Conservation (phyloP, 1,140 invertebrate genomes). For the Caenorhabditis inopinata region DNA sequence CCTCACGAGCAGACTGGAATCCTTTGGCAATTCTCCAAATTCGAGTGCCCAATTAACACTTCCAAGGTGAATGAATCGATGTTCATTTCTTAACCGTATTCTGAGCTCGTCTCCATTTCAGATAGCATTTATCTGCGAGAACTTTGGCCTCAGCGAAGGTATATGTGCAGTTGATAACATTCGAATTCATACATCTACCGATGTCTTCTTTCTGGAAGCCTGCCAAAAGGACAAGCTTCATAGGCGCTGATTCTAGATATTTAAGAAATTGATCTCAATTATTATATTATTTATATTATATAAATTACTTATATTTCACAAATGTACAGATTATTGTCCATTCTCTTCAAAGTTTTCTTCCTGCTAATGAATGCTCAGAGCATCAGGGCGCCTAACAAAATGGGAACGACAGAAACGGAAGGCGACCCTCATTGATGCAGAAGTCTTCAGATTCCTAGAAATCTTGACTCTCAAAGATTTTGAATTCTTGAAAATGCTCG, state of each 20-base stretch:
- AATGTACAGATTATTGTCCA: neutral
- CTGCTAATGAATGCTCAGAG: too few species aligned
- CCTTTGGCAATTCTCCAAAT: constrained; percentile 49
- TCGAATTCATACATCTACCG: constrained; percentile 42
- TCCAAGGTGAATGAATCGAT: constrained; percentile 40
- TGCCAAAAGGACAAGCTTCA: constrained; percentile 39
- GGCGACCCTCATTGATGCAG: too few species aligned
- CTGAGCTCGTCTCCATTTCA: constrained; percentile 34
- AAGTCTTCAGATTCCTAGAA: too few species aligned
- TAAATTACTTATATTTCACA: neutral
- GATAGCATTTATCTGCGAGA: constrained; percentile 59
- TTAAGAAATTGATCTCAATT: neutral
- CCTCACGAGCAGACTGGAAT: constrained; percentile 34
- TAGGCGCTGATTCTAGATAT: neutral
- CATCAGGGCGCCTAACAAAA: too few species aligned
- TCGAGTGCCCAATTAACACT: constrained; percentile 50
- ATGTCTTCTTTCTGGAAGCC: constrained; percentile 45
- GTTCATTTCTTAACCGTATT: neutral
- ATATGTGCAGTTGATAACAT: constrained; percentile 58
- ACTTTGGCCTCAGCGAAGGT: constrained; percentile 50
- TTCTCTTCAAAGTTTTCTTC: neutral
- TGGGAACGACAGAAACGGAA: too few species aligned
- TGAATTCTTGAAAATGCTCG: too few species aligned
- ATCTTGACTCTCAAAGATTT: too few species aligned
- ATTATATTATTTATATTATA: neutral